A percentile compares a stretch with the other conserved stretches of the same genome.
phyloP scores from a whole-genome alignment of 2,113 vertebrate genomes.

The Elephas maximus region DNA sequence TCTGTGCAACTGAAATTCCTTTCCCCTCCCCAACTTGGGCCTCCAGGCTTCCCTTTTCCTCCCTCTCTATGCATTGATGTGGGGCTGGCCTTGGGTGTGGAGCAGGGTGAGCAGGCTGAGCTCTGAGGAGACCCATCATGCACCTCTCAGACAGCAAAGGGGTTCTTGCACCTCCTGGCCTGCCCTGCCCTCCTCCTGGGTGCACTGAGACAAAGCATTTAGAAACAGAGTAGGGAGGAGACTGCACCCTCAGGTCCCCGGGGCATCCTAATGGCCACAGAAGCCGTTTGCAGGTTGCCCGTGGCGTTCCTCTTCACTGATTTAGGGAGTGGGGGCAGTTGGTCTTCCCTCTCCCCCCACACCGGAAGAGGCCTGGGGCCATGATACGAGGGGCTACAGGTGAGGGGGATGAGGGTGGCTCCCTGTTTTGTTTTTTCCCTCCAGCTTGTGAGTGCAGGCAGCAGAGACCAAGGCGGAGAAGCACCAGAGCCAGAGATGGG shows the following conservation, averaged over 20 bases:
- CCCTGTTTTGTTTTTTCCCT: not conserved
- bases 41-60: not conserved
- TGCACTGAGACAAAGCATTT: not conserved
- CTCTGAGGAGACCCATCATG: not conserved
- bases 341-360: not conserved
- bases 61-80: not conserved
- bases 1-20: too few species aligned
- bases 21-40: not conserved
- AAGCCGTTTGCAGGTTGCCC: not conserved
- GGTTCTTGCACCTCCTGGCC: not conserved
- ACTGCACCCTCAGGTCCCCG: too few species aligned
- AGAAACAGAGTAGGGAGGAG: not conserved
- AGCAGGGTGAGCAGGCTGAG: rapidly evolving
- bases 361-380: not conserved
- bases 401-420: not conserved
- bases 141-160: rapidly evolving
- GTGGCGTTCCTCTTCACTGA: not conserved
- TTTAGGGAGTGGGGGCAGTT: not conserved
- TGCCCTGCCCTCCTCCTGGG: not conserved
- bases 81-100: rapidly evolving
- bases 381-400: not conserved
- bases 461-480: not conserved
- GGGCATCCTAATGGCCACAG: not conserved
- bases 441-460: not conserved
- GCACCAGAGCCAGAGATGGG: not conserved